These are phyloP conservation scores for Hemaris fuciformis DNA, from an alignment of 2,888 invertebrate species.

Conservation along the genomic window DNA sequence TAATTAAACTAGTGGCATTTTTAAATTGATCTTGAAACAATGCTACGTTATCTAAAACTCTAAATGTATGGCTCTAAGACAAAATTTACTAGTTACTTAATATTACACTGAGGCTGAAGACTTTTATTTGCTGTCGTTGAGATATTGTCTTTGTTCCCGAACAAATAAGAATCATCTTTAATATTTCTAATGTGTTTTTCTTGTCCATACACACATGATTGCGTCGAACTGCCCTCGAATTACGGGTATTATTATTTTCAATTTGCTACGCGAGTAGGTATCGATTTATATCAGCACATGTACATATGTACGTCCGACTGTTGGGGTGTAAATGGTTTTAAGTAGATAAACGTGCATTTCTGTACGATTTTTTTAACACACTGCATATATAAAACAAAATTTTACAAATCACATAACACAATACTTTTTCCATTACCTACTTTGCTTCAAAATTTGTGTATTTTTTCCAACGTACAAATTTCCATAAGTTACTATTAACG, in stretches of 20 bases:
- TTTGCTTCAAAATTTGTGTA: not conserved
- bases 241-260: not conserved
- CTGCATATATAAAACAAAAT: too few species aligned
- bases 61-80: too few species aligned
- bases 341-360: too few species aligned
- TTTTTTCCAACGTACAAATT: not conserved
- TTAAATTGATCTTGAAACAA: too few species aligned
- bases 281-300: too few species aligned
- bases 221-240: not conserved
- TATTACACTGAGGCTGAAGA: not conserved
- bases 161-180: not conserved
- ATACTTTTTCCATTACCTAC: not conserved
- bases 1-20: too few species aligned
- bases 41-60: too few species aligned
- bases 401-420: too few species aligned
- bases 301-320: too few species aligned
- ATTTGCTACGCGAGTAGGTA: not conserved
- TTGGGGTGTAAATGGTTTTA: too few species aligned
- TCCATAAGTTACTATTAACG: not conserved
- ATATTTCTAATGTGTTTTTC: not conserved
- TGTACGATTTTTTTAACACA: too few species aligned
- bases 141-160: not conserved
- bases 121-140: not conserved
- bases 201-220: not conserved
- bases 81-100: too few species aligned